Conservation (phyloP, 2,888 invertebrate genomes). For the Danaus chrysippus region DNA sequence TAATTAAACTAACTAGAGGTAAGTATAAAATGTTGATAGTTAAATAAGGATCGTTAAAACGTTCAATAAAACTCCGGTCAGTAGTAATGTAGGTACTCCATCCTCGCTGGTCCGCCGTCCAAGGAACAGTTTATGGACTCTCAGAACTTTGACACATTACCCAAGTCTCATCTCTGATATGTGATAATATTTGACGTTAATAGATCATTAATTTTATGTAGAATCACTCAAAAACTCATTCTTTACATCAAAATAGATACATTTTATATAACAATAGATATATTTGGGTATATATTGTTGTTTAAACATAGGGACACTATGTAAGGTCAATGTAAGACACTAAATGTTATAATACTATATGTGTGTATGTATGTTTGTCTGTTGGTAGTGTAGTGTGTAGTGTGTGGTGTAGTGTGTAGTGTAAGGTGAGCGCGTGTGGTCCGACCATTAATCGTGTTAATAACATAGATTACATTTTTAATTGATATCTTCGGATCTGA, state of each 20-base stretch:
- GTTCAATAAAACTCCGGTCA: constrained; percentile 51
- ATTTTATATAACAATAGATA: too few species aligned
- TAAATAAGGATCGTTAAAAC: constrained; percentile 63
- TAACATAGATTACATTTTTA: constrained; percentile 34
- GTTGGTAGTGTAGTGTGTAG: constrained; percentile 30
- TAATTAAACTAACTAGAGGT: constrained; percentile 63
- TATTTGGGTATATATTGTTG: too few species aligned
- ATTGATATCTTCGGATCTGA: constrained; percentile 36
- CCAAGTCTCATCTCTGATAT: constrained; percentile 17
- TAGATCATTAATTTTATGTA: neutral
- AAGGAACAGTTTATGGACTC: constrained; percentile 33
- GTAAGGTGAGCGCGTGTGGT: constrained; percentile 60
- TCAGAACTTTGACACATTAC: constrained; percentile 31
- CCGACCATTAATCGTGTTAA: constrained; percentile 57
- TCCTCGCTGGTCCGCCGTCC: constrained; percentile 50
- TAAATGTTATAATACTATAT: too few species aligned
- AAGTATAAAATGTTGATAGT: constrained; percentile 55
- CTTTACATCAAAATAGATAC: too few species aligned
- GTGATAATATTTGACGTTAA: neutral
- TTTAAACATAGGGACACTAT: too few species aligned
- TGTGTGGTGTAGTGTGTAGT: constrained; percentile 26
- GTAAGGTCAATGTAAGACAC: too few species aligned
- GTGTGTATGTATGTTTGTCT: neutral
- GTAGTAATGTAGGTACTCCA: constrained; percentile 53
- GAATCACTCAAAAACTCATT: too few species aligned